Evolutionary conservation across 2,888 invertebrate genomes (phyloP), one percentile per base, ranked within the genome.

Genomic region (Plagodis pulveraria): DNA sequence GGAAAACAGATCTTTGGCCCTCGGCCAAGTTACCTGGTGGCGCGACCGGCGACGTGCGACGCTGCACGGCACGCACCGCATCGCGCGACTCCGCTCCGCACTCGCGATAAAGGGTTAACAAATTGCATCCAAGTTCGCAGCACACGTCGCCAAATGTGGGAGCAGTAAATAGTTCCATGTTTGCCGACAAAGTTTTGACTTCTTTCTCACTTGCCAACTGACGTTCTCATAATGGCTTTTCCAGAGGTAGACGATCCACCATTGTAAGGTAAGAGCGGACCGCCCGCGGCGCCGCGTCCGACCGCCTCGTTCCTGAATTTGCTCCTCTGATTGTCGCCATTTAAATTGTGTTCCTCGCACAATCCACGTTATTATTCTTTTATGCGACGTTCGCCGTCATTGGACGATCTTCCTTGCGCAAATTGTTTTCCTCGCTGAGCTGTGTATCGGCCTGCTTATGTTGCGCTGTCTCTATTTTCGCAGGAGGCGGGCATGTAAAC

Each of bases 1-100:
- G 86, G 89, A 91, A 93, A 93, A 93, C 92, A 93, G 86, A 84
- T 89, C 86, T 81, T 89, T 93, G 93, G 93, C 87, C 69, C 65
- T 62, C 69, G 72, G 89, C 93, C 93, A 93, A 88, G 79, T 81
- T 87, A 93, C 93, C 93, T 93, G 89, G 65, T 34, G 34, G 65
- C 63, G 66, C 73, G 75, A 66, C 22, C 22, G 22, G 22, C 22
- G 22, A 22, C 22, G 22, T 22, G 22, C 22, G 22, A 22, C 4
- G 22, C 22, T 22, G 73, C 62, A 60, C 63, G 68, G 68, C 64
- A 66, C 71, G 67, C 70, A 67, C 70, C 59, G 66, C 65, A 65
- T 69, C 72, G 69, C 73, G 69, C 68, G 43, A 65, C 76, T 74
- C 73, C 73, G 69, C 74, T 76, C 78, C 73, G 79, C 77, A 73